Conservation (phyloP, 2,888 invertebrate species). For the Nomada hirtipes region DNA sequence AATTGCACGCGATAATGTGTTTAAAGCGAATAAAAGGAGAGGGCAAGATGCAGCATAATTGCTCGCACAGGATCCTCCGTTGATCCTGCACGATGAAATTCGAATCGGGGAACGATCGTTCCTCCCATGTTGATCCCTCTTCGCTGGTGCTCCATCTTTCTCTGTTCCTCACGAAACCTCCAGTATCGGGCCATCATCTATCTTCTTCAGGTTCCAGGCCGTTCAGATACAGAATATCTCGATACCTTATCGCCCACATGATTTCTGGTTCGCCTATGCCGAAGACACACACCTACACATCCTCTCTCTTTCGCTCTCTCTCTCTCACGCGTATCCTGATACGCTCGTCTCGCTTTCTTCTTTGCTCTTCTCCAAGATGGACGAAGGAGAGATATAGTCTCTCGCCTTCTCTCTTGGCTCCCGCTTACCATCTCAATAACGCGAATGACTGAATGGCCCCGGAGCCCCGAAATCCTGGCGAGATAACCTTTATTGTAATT, state of each 20-base stretch:
- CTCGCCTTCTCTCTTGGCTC: conserved; percentile 43
- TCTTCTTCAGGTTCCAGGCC: conserved; percentile 67
- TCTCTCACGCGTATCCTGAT: conserved; percentile 2
- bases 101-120: conserved; percentile 61
- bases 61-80: conserved; percentile 36
- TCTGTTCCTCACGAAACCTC: conserved; percentile 45
- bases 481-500: conserved; percentile 83
- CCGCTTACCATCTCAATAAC: conserved; percentile 81
- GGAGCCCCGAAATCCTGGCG: conserved; percentile 77
- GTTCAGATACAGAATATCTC: conserved; percentile 71
- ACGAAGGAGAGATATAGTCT: conserved; percentile 3
- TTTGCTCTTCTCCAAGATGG: background rate
- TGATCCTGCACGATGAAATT: conserved; percentile 64
- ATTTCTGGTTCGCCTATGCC: conserved; percentile 66
- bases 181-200: conserved; percentile 65
- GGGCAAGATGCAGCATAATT: conserved; percentile 41
- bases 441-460: conserved; percentile 72
- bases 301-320: background rate
- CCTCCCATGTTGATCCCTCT: conserved; percentile 50
- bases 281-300: conserved; percentile 36
- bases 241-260: conserved; percentile 73
- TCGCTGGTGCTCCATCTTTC: conserved; percentile 37
- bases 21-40: background rate
- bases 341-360: background rate
- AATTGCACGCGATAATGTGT: too few species aligned